Conservation (phyloP, 2,113 vertebrate genomes). For the Pagrus major region DNA sequence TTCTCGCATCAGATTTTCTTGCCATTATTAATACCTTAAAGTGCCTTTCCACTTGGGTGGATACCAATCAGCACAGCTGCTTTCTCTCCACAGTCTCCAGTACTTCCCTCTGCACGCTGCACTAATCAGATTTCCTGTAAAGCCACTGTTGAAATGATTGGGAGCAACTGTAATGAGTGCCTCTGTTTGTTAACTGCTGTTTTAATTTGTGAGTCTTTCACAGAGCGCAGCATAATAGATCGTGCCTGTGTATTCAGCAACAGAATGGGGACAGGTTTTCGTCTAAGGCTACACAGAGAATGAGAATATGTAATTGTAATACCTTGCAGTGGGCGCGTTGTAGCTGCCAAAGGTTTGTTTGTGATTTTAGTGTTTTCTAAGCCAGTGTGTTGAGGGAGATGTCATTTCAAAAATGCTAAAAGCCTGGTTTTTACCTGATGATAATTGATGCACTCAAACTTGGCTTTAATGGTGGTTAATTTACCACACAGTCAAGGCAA, state of each 20-base stretch:
- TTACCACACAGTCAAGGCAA: not conserved
- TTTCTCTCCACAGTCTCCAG: not conserved
- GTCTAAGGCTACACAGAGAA: slow-evolving; percentile 16
- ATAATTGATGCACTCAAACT: not conserved
- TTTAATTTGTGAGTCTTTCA: slow-evolving; percentile 54
- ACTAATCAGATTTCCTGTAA: slow-evolving; percentile 54
- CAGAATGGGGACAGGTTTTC: slow-evolving; percentile 35
- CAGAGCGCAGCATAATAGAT: slow-evolving; percentile 25
- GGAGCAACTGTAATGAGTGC: slow-evolving; percentile 33
- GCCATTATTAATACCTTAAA: not conserved
- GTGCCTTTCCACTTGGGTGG: slow-evolving; percentile 6
- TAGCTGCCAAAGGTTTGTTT: slow-evolving; percentile 1
- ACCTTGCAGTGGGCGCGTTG: not conserved
- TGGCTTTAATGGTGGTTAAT: not conserved
- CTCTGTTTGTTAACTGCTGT: slow-evolving; percentile 53
- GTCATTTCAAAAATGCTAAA: not conserved
- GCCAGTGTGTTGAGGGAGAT: not conserved
- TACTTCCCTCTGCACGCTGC: not conserved
- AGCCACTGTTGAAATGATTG: slow-evolving; percentile 31
- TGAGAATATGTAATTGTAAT: not conserved
- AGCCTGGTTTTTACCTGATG: not conserved
- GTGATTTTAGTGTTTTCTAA: slow-evolving; percentile 8
- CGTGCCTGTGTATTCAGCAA: slow-evolving; percentile 3
- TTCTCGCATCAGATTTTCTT: not conserved
- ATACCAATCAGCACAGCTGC: not conserved